Evolutionary conservation across 2,888 invertebrate species (phyloP).

Genomic region (Dimorphilus gyrociliatus): DNA sequence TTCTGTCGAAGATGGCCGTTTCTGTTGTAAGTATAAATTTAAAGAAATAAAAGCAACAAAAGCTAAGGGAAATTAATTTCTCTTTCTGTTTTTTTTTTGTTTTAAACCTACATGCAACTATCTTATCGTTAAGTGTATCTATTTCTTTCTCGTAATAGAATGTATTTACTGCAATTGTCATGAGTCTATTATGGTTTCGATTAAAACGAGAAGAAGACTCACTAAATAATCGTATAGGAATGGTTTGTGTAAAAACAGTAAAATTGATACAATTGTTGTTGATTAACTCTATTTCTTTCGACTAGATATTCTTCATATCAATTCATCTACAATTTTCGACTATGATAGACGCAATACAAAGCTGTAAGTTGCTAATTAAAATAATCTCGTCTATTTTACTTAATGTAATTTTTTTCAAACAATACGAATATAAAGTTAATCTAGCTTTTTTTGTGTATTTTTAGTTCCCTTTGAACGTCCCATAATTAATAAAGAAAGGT

Average conservation of each 20-base stretch:
- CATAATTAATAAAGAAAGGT: slow-evolving; percentile 61
- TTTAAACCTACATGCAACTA: too few relatives aligned
- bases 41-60: too few relatives aligned
- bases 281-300: slow-evolving; percentile 5
- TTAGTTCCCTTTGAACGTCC: slow-evolving; percentile 60
- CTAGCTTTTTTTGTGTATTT: slow-evolving; percentile 12
- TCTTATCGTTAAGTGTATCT: too few relatives aligned
- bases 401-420: not conserved
- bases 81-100: too few relatives aligned
- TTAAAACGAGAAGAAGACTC: slow-evolving; percentile 56
- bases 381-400: not conserved
- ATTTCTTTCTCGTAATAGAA: too few relatives aligned
- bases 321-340: slow-evolving; percentile 68
- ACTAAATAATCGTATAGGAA: slow-evolving; percentile 59
- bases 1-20: slow-evolving; percentile 58
- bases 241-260: too few relatives aligned
- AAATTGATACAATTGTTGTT: too few relatives aligned
- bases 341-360: slow-evolving; percentile 57
- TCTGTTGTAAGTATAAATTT: too few relatives aligned
- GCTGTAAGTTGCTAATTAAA: slow-evolving; percentile 46
- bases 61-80: too few relatives aligned
- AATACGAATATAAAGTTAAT: not conserved
- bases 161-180: slow-evolving; percentile 41
- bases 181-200: slow-evolving; percentile 61
- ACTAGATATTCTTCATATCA: slow-evolving; percentile 59